Evolutionary conservation across 2,113 vertebrate species (phyloP), one percentile per base, ranked within the genome.

Genomic region (Corythornis vintsioides): DNA sequence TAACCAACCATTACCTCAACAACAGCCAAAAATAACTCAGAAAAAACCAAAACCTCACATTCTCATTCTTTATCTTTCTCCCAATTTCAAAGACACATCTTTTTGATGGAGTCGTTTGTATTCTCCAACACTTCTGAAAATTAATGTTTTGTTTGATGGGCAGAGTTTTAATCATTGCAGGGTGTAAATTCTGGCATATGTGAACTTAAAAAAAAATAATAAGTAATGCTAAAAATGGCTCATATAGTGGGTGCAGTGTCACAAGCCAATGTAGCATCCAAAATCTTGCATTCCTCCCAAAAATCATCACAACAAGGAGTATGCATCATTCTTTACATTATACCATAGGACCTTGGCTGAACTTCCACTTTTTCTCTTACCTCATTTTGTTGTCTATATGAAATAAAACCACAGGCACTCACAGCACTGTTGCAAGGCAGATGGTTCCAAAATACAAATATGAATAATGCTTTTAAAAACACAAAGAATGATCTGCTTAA

Each of bases 221-320:
- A 92, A 63, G 81, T 45, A 88, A 81, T 65, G 55, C 70, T 92
- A 93, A 92, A 83, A 88, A 57, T 71, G 29, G 52, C 45, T 85
- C 14, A 31, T 20, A 48, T 63, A 16, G 80, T 88, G 73, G 76
- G 70, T 57, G 65, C 88, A 83, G 47, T n/a, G 10, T 64, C 72
- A 91, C 14, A 67, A n/a, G 74, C 31, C 57, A 83, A 85, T 59
- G 57, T 0, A 76, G 25, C 35, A 55, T 7, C 76, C 3, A 48
- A 72, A 91, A 53, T 65, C 8, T 33, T 59, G 6, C n/a, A 43
- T 57, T 90, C 29, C 42, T 91, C 24, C 45, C 35, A 16, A 93
- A 74, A 74, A 81, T 38, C 26, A 45, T 16, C 2, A 7, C 56
- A 59, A 82, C 22, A 61, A 72, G 64, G 22, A 70, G 29, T 14